Conservation (phyloP, 2,113 vertebrate species). For the Onychostoma macrolepis region DNA sequence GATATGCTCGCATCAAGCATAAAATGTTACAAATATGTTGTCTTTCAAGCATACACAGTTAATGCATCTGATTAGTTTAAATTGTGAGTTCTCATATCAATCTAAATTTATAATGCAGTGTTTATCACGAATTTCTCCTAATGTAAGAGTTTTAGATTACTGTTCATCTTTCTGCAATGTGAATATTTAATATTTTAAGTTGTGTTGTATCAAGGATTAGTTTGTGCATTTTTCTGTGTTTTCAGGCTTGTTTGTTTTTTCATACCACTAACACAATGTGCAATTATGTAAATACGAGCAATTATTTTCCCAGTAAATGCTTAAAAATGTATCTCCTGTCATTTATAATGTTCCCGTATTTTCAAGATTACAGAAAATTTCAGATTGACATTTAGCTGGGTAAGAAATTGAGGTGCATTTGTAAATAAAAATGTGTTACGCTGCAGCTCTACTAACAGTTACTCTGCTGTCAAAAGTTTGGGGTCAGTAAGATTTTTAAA, state of each 20-base stretch:
- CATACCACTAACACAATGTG: slow-evolving; percentile 23
- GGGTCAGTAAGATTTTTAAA: no score
- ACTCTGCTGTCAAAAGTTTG: not conserved
- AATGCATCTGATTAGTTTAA: slow-evolving; percentile 11
- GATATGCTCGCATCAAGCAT: not conserved
- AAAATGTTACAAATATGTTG: not conserved
- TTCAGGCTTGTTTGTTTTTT: slow-evolving; percentile 4
- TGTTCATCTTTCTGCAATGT: not conserved
- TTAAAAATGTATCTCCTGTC: slow-evolving; percentile 28
- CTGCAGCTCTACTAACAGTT: not conserved
- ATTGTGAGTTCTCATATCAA: not conserved
- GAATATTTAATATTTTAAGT: slow-evolving; percentile 16
- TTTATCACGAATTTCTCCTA: not conserved
- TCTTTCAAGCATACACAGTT: not conserved
- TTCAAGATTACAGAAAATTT: not conserved
- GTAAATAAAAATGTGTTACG: not conserved
- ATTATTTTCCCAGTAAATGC: slow-evolving; percentile 72
- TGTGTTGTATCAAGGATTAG: not conserved
- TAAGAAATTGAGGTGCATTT: not conserved
- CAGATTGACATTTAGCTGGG: not conserved
- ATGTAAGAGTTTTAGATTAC: slow-evolving; percentile 12
- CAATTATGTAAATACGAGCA: slow-evolving; percentile 67
- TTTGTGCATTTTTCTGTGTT: not conserved
- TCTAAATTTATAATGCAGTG: not conserved
- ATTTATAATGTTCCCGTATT: not conserved